phyloP scores from a whole-genome alignment of 35 echinoderm and acorn worm genomes.

The Lytechinus pictus region DNA sequence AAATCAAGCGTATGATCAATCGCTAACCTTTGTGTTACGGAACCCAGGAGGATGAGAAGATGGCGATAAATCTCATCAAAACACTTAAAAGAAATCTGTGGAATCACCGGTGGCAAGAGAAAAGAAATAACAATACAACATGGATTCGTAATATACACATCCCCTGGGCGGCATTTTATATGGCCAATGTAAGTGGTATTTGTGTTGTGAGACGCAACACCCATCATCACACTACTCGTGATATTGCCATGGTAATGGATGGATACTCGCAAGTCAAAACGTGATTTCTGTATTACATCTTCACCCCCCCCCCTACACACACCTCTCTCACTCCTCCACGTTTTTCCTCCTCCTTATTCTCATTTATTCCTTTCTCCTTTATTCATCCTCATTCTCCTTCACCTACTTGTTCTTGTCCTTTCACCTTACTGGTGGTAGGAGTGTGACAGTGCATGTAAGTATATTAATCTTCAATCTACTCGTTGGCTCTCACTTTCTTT shows the following conservation, averaged over 20 bases:
- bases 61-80: neutral
- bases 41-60: neutral
- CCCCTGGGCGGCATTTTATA: neutral
- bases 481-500: too few species aligned
- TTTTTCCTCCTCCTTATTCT: too few species aligned
- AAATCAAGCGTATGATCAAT: too few species aligned
- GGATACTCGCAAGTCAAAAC: neutral
- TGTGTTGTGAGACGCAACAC: neutral
- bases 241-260: neutral
- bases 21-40: too few species aligned
- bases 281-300: neutral
- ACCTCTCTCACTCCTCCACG: neutral
- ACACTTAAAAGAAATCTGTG: neutral
- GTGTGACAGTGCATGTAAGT: too few species aligned
- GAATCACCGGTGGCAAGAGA: neutral
- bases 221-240: neutral
- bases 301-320: neutral
- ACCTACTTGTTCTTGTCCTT: neutral
- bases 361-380: too few species aligned
- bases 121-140: neutral
- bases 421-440: neutral
- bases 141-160: neutral
- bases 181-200: neutral
- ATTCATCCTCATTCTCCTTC: too few species aligned
- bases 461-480: too few species aligned